A percentile compares a stretch with the other conserved stretches of the same genome.
phyloP scores from a whole-genome alignment of 1,140 invertebrate genomes.

The Drosophila parvula region DNA sequence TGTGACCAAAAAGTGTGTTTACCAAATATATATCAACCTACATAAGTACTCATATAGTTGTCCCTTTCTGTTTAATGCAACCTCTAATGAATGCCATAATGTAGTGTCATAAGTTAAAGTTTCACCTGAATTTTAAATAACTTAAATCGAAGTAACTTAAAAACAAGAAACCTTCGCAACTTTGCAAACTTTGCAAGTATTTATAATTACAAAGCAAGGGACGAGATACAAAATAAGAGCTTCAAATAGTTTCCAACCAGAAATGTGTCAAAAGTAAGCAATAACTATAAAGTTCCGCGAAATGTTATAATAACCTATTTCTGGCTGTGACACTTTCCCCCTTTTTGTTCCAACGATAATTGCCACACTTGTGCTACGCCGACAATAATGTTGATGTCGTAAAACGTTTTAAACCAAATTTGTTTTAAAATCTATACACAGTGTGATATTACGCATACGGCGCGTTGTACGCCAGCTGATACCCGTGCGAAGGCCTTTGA shows the following conservation, averaged over 20 bases:
- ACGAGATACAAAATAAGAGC: background rate
- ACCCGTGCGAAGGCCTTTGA: slow-evolving; percentile 33
- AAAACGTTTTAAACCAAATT: slow-evolving; percentile 53
- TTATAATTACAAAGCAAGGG: background rate
- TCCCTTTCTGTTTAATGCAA: background rate
- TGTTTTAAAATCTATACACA: slow-evolving; percentile 28
- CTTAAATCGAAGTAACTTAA: background rate
- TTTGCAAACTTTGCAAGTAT: background rate
- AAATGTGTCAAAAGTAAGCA: slow-evolving; percentile 6
- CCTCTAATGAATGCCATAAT: too few species aligned
- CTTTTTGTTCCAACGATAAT: slow-evolving; percentile 6
- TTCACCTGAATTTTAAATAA: background rate
- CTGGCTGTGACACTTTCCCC: slow-evolving; percentile 10
- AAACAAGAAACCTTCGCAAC: background rate
- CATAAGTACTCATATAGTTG: too few species aligned
- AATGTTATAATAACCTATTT: slow-evolving; percentile 11
- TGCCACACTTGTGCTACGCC: slow-evolving; percentile 23
- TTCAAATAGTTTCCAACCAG: background rate
- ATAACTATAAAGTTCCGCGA: background rate
- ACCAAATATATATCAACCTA: too few species aligned
- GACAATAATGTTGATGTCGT: slow-evolving; percentile 45
- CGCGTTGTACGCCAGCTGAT: slow-evolving; percentile 33
- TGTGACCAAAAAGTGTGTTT: too few species aligned
- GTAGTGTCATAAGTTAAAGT: background rate
- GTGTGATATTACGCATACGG: slow-evolving; percentile 64